Conservation (phyloP, 1,140 invertebrate genomes). For the Aphis gossypii region DNA sequence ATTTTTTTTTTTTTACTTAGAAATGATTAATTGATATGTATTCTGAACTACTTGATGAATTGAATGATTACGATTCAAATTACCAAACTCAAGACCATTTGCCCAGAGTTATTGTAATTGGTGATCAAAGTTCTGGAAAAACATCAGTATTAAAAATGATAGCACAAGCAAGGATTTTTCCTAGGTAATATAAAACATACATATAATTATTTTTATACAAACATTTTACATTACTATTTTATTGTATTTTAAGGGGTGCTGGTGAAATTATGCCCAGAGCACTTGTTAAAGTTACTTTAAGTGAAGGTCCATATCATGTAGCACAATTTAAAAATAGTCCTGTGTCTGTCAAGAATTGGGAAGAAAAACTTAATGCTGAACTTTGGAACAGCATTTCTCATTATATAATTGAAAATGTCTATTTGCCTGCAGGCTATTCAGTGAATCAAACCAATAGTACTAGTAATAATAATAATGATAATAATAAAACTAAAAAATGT, state of each 20-base stretch:
- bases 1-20: conserved; percentile 66
- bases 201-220: neutral
- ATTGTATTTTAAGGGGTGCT: conserved; percentile 67
- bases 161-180: conserved; percentile 96
- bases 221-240: neutral
- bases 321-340: conserved; percentile 96
- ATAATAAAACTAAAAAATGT: neutral
- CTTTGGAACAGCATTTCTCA: conserved; percentile 90
- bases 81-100: conserved; percentile 96
- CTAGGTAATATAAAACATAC: conserved; percentile 66
- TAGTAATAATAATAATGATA: conserved; percentile 7
- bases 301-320: conserved; percentile 98
- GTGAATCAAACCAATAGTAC: conserved; percentile 35
- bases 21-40: conserved; percentile 99
- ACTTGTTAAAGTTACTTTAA: conserved; percentile 94
- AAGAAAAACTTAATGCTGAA: conserved; percentile 78
- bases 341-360: conserved; percentile 91
- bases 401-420: conserved; percentile 94
- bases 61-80: conserved; percentile 87
- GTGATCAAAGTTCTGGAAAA: conserved; percentile 99
- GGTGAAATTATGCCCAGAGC: conserved; percentile 84
- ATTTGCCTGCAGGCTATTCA: conserved; percentile 90
- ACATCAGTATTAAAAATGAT: conserved; percentile 99
- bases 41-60: conserved; percentile 96
- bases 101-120: conserved; percentile 98